These are phyloP conservation scores for Trogon melanurus DNA, from an alignment of 2,113 vertebrate genomes.

Conservation along the genomic window DNA sequence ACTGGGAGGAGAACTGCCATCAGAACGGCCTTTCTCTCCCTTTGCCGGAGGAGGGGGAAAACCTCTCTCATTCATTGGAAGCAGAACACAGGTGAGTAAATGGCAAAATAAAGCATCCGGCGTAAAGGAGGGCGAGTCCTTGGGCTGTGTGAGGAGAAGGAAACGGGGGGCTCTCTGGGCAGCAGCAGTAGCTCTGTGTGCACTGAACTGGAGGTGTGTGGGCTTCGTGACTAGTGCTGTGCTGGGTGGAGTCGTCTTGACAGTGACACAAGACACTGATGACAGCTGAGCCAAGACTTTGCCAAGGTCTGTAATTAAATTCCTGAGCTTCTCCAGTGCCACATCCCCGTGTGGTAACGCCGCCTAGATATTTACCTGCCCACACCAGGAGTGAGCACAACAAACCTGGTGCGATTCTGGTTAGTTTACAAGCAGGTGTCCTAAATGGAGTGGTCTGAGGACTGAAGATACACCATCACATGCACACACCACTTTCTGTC, in stretches of 20 bases:
- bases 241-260: background rate
- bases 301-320: slow-evolving; percentile 39
- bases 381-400: background rate
- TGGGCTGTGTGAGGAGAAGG: background rate
- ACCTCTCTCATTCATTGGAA: slow-evolving; percentile 95
- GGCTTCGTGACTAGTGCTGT: background rate
- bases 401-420: background rate
- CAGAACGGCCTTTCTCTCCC: slow-evolving; percentile 93
- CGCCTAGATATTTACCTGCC: background rate
- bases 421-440: background rate
- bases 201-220: background rate
- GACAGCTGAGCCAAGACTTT: background rate
- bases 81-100: slow-evolving; percentile 92
- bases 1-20: slow-evolving; percentile 88
- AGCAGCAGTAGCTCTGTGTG: background rate
- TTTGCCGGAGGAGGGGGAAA: slow-evolving; percentile 88
- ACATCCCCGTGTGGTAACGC: background rate
- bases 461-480: background rate
- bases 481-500: background rate
- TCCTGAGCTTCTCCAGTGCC: background rate
- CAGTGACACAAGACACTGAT: background rate
- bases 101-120: background rate
- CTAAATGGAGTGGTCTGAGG: background rate
- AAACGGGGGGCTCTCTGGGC: background rate
- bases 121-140: background rate